These are phyloP conservation scores for Crocidura indochinensis DNA, from an alignment of 2,797 vertebrate genomes.

Conservation along the genomic window DNA sequence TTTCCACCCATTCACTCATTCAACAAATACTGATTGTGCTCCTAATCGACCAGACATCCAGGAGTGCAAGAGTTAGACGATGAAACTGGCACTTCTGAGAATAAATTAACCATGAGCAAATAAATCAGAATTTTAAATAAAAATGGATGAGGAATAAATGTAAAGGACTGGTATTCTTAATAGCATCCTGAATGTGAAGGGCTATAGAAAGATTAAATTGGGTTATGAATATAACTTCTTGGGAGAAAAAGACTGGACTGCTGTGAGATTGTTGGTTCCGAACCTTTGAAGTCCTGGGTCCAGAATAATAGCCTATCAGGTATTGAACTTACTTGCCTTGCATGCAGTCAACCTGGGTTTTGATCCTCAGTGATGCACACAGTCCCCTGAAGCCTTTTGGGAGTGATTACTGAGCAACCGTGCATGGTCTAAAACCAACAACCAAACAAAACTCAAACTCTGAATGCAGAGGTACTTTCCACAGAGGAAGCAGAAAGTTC, in stretches of 20 bases:
- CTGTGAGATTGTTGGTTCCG: neutral
- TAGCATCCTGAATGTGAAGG: neutral
- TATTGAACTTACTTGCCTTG: no score
- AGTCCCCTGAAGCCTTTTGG: no score
- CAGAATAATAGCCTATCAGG: no score
- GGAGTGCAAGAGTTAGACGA: neutral
- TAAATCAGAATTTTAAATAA: neutral
- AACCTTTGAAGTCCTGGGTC: no score
- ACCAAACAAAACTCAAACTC: no score
- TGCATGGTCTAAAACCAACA: no score
- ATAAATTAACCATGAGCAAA: neutral
- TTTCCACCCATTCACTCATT: neutral
- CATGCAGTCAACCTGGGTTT: no score
- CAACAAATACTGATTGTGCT: neutral
- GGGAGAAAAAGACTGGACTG: neutral
- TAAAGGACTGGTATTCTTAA: slow-evolving; percentile 14
- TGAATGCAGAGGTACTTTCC: no score
- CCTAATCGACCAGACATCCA: neutral
- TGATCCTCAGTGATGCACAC: no score
- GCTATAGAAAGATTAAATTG: neutral
- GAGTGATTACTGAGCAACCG: no score
- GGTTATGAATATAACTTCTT: neutral
- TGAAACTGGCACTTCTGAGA: neutral
- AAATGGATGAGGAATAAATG: neutral
- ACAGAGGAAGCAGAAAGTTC: neutral